Conservation (phyloP, 1,140 invertebrate genomes). For the Conus ventricosus region DNA sequence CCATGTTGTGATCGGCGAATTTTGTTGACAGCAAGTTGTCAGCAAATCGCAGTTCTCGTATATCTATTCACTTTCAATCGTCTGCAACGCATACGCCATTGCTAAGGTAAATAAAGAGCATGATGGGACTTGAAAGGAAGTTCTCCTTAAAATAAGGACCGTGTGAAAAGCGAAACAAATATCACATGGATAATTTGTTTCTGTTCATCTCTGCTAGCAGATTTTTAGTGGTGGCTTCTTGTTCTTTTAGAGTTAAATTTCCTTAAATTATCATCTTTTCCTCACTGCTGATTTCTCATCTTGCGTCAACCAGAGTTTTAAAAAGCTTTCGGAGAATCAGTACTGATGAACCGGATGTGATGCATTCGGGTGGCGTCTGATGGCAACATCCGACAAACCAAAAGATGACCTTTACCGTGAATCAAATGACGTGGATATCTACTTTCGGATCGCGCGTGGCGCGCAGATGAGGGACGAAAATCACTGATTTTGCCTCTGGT, state of each 20-base stretch:
- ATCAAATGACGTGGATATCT: not conserved
- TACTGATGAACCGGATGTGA: not conserved
- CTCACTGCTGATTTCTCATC: too few relatives aligned
- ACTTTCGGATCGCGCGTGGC: not conserved
- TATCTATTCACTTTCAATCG: not conserved
- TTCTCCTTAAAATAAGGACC: not conserved
- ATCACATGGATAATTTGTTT: not conserved
- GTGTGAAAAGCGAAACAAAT: not conserved
- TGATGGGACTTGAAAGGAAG: slow-evolving; percentile 47
- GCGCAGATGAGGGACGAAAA: not conserved
- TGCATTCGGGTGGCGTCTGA: not conserved
- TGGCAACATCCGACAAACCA: not conserved
- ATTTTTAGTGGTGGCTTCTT: too few relatives aligned
- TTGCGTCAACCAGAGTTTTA: too few relatives aligned
- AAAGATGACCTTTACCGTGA: not conserved
- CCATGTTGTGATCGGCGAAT: slow-evolving; percentile 49
- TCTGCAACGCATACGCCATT: slow-evolving; percentile 1
- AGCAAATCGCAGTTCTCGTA: not conserved
- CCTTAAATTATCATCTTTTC: too few relatives aligned
- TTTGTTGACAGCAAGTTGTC: not conserved
- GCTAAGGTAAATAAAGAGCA: slow-evolving; percentile 40
- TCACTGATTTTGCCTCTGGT: not conserved
- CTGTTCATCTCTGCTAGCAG: not conserved
- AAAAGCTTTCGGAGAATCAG: not conserved
- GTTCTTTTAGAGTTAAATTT: too few relatives aligned